phyloP scores from a whole-genome alignment of 2,113 vertebrate genomes.

The Aix galericulata region DNA sequence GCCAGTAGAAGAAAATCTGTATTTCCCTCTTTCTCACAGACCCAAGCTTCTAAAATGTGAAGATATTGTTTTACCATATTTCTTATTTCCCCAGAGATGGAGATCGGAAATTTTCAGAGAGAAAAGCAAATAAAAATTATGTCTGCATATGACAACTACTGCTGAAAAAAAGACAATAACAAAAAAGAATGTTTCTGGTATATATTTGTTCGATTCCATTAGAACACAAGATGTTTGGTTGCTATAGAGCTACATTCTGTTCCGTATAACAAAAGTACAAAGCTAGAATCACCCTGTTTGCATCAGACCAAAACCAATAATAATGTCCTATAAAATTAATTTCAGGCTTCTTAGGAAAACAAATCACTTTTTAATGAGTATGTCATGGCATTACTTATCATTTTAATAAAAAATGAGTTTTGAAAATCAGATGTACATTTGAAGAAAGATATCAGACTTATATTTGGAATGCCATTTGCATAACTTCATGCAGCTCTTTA shows the following conservation, averaged over 20 bases:
- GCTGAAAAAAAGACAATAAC: not conserved
- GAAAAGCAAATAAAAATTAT: constrained; percentile 17
- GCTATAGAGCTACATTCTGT: not conserved
- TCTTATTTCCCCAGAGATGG: constrained; percentile 16
- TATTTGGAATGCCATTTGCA: not conserved
- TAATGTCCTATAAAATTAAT: not conserved
- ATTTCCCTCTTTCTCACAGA: not conserved
- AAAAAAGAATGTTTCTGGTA: constrained; percentile 11
- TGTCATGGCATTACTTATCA: not conserved
- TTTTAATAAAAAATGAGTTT: not conserved
- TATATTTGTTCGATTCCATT: constrained; percentile 22
- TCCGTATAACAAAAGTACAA: not conserved
- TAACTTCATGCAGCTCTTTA: not conserved
- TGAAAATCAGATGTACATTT: not conserved
- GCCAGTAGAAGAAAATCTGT: not conserved
- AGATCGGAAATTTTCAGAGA: not conserved
- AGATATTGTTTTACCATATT: not conserved
- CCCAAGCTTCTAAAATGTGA: not conserved
- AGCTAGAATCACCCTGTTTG: not conserved
- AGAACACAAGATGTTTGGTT: not conserved
- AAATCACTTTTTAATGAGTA: not conserved
- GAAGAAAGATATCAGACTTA: not conserved
- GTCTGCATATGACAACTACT: not conserved
- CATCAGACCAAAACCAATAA: not conserved
- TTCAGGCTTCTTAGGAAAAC: not conserved